Evolutionary conservation across 2,888 invertebrate genomes (phyloP), one percentile per base, ranked within the genome.

Genomic region (Teleiodes luculella): DNA sequence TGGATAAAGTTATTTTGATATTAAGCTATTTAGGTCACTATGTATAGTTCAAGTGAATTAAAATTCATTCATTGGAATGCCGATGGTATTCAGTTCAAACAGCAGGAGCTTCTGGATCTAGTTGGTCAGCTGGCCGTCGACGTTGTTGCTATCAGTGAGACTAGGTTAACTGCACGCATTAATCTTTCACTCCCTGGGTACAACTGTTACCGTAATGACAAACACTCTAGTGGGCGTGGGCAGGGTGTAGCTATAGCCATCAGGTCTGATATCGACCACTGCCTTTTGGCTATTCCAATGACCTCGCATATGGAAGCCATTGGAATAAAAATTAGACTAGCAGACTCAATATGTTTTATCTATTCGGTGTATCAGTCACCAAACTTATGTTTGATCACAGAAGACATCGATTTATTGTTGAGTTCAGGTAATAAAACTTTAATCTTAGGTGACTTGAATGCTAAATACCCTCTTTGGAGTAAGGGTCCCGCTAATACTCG

Each of bases 341-440:
- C 39, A 3, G 41, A 18, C 6, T 4, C 6, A 31, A 28, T 24
- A 2, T n/a, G 18, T n/a, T 11, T 31, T 3, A 30, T 52, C 0
- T 10, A 41, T 13, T 57, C 57, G 8, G 28, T 48, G 1, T 55
- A 54, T 20, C 57, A 57, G 36, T 57, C 57, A 1, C 57, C 54
- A 2, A 57, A 55, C 28, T 13, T 53, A n/a, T n/a, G n/a, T 3
- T 51, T 53, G n/a, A 14, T 54, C 11, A 3, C 18, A 1, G n/a
- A 13, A 18, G 57, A 54, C 13, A 35, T 57, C 10, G 57, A 57
- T 13, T 16, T 48, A 1, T 14, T 57, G 2, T 41, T 57, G 16
- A 18, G 20, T 4, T 3, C 52, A 5, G 54, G 57, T 3, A 13
- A 30, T 14, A 20, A 30, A 18, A 52, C 54, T 2, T 1, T 57